Percentiles rank a stretch among this genome's conserved stretches.
Evolutionary conservation across 2,797 vertebrate genomes (phyloP).

Genomic region (Parauchenoglanis ngamensis): DNA sequence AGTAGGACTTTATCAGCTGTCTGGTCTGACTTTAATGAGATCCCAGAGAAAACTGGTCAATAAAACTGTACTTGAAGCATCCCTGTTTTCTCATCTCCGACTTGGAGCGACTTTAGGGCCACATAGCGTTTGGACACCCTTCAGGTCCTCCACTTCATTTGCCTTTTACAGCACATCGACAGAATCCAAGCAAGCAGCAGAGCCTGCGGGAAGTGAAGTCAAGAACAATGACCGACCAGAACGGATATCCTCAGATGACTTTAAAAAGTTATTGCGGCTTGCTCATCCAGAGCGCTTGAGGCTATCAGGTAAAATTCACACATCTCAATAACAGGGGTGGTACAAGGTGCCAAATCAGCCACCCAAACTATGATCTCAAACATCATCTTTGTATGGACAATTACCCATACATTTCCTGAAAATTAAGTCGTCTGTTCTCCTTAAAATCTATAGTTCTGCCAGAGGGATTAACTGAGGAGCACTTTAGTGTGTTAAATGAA

Average conservation of each 20-base stretch:
- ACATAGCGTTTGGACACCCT: constrained; percentile 39
- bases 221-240: constrained; percentile 34
- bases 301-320: constrained; percentile 77
- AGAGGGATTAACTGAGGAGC: not conserved
- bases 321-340: not conserved
- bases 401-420: not conserved
- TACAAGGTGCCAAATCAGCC: not conserved
- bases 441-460: too few relatives aligned
- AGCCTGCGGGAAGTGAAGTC: constrained; percentile 39
- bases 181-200: constrained; percentile 54
- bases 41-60: constrained; percentile 50
- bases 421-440: not conserved
- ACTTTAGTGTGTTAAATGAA: not conserved
- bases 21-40: constrained; percentile 44
- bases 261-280: constrained; percentile 77
- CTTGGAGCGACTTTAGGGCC: constrained; percentile 21
- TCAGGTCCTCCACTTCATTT: constrained; percentile 52
- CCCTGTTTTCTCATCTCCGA: constrained; percentile 36
- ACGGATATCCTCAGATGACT: constrained; percentile 70
- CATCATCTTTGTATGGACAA: not conserved
- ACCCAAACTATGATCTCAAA: not conserved
- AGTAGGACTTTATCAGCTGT: constrained; percentile 53
- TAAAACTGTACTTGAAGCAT: not conserved
- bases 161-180: constrained; percentile 69
- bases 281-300: constrained; percentile 84